Base-by-base conservation (phyloP, 2,888 invertebrate genomes). In the Ormyrus rosae region DNA sequence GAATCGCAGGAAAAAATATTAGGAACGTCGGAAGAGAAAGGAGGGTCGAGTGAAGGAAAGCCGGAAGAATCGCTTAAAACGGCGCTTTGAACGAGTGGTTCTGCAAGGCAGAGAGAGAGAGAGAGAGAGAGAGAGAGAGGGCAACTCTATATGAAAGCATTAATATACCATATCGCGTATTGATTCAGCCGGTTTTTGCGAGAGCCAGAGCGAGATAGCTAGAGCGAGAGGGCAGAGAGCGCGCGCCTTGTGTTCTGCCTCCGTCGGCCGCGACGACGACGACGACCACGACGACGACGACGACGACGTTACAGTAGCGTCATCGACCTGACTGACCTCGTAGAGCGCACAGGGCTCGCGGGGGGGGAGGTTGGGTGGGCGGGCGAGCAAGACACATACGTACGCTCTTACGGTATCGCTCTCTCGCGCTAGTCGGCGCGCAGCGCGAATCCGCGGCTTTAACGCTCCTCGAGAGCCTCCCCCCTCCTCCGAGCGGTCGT, bases 261-360 rank as follows among this genome's bases (percentile, higher is more conserved):
- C 19, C 63, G 58, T 61, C 13, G 77, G 10, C 55, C 61, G 61
- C 19, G 19, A 19, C 19, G 19, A 19, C 19, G 19, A 19, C 19
- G 19, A 19, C 19, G 1, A 19, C 19, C 0, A 19, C 19, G 19
- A 19, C 19, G 19, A 19, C 19, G 19, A 19, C 19, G 19, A 19
- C 19, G 19, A 51, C 71, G 70, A 73, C 71, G 72, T 75, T 78
- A 78, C 74, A 67, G 75, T 76, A 81, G 78, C 81, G 81, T 81
- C 81, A 81, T 81, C 81, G 81, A 81, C 81, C 81, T 81, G 78
- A 78, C 78, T 81, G 81, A 81, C 81, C 81, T 76, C 81, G 75
- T 78, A 81, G 69, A 58, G 69, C 61, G 74, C 70, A 65, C 53
- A 64, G 13, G 69, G 64, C 55, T 7, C 53, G 63, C 46, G 5